A percentile compares a stretch with the other conserved stretches of the same genome.
Conservation (phyloP, 2,888 invertebrate species). For the Orthosia gothica region DNA sequence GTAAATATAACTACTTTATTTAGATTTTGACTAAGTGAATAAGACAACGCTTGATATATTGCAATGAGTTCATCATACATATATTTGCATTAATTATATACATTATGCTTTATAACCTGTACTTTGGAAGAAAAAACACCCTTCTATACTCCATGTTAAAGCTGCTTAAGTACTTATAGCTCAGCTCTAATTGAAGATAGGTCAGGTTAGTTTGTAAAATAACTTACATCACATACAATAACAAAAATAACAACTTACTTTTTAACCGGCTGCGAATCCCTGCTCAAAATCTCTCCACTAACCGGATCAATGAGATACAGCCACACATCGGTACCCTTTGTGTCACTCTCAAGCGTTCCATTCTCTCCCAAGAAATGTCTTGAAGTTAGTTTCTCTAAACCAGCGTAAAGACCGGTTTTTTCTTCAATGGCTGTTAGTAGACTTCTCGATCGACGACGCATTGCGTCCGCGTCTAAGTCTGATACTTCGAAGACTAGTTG, state of each 20-base stretch:
- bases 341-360: conserved; percentile 94
- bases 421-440: conserved; percentile 93
- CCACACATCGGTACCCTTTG: conserved; percentile 96
- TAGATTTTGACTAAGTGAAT: too few relatives aligned
- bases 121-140: too few relatives aligned
- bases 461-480: conserved; percentile 94
- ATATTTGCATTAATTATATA: too few relatives aligned
- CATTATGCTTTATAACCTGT: too few relatives aligned
- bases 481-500: conserved; percentile 95
- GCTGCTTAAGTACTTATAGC: too few relatives aligned
- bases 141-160: too few relatives aligned
- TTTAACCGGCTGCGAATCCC: conserved; percentile 94
- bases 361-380: conserved; percentile 94
- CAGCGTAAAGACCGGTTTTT: conserved; percentile 94
- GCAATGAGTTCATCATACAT: too few relatives aligned
- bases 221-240: too few relatives aligned
- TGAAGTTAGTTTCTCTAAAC: conserved; percentile 96
- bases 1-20: too few relatives aligned
- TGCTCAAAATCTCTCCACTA: conserved; percentile 94
- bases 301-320: conserved; percentile 96
- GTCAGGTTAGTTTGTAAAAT: too few relatives aligned
- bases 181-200: too few relatives aligned
- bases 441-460: conserved; percentile 90
- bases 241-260: conserved; percentile 88
- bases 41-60: too few relatives aligned